Evolutionary conservation across 1,140 invertebrate genomes (phyloP).

Genomic region (Lepidostoma basale): DNA sequence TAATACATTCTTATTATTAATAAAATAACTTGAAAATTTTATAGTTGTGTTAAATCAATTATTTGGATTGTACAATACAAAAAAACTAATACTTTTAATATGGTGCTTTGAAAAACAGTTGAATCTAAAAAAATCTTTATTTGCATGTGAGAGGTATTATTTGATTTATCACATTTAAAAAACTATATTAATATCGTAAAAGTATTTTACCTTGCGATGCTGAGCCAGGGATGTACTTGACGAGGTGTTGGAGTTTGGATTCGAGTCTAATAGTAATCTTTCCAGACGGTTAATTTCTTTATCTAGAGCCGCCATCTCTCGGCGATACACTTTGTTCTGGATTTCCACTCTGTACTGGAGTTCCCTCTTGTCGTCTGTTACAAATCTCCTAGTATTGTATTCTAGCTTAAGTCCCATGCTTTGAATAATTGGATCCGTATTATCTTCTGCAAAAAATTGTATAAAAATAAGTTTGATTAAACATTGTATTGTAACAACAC

Average conservation of each 20-base stretch:
- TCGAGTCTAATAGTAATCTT: constrained; percentile 65
- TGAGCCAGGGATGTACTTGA: constrained; percentile 63
- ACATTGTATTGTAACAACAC: too few relatives aligned
- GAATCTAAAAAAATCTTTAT: too few relatives aligned
- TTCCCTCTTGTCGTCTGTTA: constrained; percentile 76
- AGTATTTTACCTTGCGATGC: constrained; percentile 54
- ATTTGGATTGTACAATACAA: too few relatives aligned
- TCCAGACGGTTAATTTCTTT: constrained; percentile 80
- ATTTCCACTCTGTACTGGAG: constrained; percentile 85
- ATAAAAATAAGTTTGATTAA: too few relatives aligned
- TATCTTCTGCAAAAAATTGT: constrained; percentile 59
- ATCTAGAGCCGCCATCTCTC: constrained; percentile 81
- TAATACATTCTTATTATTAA: too few relatives aligned
- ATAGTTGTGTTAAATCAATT: too few relatives aligned
- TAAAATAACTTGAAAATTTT: too few relatives aligned
- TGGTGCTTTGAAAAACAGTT: too few relatives aligned
- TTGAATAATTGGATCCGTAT: constrained; percentile 80
- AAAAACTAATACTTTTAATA: too few relatives aligned
- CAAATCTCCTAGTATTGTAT: constrained; percentile 81
- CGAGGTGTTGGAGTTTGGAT: constrained; percentile 56
- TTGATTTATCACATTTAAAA: too few relatives aligned
- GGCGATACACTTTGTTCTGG: constrained; percentile 87
- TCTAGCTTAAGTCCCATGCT: constrained; percentile 87
- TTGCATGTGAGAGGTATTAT: too few relatives aligned
- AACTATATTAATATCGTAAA: too few relatives aligned